A percentile compares a stretch with the other conserved stretches of the same genome.
Evolutionary conservation across 2,113 vertebrate species (phyloP).

Genomic region (Microcebus ravelobensis): DNA sequence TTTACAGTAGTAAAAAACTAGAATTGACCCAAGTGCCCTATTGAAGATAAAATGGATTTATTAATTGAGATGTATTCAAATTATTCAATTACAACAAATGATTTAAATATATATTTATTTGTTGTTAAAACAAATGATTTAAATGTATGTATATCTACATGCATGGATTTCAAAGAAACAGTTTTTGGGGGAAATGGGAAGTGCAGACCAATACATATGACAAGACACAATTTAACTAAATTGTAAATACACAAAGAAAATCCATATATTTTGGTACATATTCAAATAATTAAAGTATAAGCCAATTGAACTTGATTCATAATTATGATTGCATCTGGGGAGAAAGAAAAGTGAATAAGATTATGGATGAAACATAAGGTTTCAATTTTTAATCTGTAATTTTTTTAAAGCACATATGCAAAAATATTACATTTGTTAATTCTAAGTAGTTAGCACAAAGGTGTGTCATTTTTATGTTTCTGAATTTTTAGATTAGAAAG

Average conservation of each 20-base stretch:
- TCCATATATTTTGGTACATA: background rate
- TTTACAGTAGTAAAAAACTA: background rate
- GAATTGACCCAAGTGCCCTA: background rate
- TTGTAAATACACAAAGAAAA: background rate
- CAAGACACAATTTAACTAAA: background rate
- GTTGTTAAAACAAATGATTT: background rate
- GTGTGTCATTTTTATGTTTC: background rate
- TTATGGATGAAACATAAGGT: background rate
- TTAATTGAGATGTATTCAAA: background rate
- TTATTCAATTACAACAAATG: background rate
- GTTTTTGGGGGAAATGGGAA: background rate
- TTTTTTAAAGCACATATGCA: background rate
- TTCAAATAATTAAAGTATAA: slow-evolving; percentile 7
- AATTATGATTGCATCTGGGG: background rate
- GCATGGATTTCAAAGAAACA: background rate
- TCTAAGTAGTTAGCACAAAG: background rate
- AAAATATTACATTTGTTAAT: background rate
- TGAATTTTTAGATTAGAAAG: background rate
- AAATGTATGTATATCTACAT: background rate
- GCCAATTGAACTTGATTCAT: background rate
- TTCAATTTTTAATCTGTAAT: background rate
- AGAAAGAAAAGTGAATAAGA: background rate
- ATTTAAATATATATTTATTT: background rate
- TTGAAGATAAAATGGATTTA: background rate
- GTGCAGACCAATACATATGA: background rate